These are phyloP conservation scores for Megastigmus dorsalis DNA, from an alignment of 2,888 invertebrate genomes.

Conservation along the genomic window DNA sequence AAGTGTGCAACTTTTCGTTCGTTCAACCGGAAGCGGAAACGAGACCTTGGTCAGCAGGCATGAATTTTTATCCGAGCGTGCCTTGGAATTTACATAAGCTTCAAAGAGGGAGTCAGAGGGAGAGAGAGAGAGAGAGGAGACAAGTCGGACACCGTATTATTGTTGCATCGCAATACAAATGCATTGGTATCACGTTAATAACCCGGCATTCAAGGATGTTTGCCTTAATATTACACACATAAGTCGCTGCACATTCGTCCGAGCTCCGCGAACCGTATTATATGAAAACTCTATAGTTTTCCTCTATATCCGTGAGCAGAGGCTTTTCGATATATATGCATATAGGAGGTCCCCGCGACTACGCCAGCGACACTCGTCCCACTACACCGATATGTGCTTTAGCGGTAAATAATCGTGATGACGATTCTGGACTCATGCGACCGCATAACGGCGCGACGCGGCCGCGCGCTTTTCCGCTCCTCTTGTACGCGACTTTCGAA, in stretches of 20 bases:
- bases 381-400: not conserved
- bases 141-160: conserved; percentile 63
- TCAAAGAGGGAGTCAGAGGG: conserved; percentile 42
- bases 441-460: too few species aligned
- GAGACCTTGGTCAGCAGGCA: conserved; percentile 64
- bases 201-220: conserved; percentile 70
- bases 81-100: conserved; percentile 70
- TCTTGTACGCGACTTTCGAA: too few species aligned
- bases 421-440: not conserved
- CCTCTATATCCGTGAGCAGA: too few species aligned
- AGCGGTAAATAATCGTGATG: conserved; percentile 13
- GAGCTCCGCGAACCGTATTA: conserved; percentile 18
- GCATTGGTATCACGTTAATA: conserved; percentile 68
- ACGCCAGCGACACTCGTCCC: conserved; percentile 10
- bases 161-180: conserved; percentile 64
- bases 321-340: conserved; percentile 35
- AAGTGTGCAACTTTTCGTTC: conserved; percentile 1
- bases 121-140: conserved; percentile 55
- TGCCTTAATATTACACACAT: conserved; percentile 70
- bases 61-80: conserved; percentile 68
- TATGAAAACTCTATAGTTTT: conserved; percentile 33
- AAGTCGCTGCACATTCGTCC: conserved; percentile 35
- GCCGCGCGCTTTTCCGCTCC: too few species aligned
- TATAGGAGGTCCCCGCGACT: too few species aligned
- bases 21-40: conserved; percentile 60